Percentiles rank a stretch among this genome's conserved stretches.
These are phyloP conservation scores for Pseudorhiza aurosa DNA, from an alignment of 30 jellyfish, hydroid and myxozoan species.

Conservation along the genomic window DNA sequence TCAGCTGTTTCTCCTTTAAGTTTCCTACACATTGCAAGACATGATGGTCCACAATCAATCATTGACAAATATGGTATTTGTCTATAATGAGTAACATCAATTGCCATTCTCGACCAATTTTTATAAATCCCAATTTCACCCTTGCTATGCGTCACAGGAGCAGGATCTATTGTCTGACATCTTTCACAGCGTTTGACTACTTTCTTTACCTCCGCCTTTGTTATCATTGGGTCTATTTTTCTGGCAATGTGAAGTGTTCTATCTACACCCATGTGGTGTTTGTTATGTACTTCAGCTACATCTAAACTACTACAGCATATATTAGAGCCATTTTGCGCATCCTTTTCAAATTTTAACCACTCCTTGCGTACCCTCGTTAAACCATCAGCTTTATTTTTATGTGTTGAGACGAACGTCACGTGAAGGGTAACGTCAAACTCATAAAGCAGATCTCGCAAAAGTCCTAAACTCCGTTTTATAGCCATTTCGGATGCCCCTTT, in stretches of 20 bases:
- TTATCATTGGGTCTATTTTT: constrained; percentile 3
- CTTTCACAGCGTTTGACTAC: constrained; percentile 20
- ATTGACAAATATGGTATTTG: constrained; percentile 2
- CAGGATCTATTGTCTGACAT: constrained; percentile 21
- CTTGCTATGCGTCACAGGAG: constrained; percentile 12
- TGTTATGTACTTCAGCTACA: constrained; percentile 3
- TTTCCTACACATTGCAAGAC: constrained; percentile 29
- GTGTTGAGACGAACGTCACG: constrained; percentile 8
- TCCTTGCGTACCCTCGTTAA: constrained; percentile 31
- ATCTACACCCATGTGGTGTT: constrained; percentile 40
- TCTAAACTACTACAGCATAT: constrained; percentile 4
- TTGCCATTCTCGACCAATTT: constrained; percentile 25
- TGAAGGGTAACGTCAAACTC: neutral
- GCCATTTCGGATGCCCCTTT: constrained; percentile 27
- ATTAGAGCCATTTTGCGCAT: neutral
- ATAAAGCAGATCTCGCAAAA: neutral
- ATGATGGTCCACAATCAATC: constrained; percentile 27
- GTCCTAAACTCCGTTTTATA: constrained; percentile 20
- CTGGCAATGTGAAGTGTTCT: constrained; percentile 4
- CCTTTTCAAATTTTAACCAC: neutral
- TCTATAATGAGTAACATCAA: constrained; percentile 35
- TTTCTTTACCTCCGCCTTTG: constrained; percentile 23
- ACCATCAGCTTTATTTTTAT: constrained; percentile 35
- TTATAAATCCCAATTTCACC: constrained; percentile 1
- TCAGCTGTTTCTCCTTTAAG: constrained; percentile 7